Evolutionary conservation across 2,113 vertebrate species (phyloP), one percentile per base, ranked within the genome.

Genomic region (Litocranius walleri): DNA sequence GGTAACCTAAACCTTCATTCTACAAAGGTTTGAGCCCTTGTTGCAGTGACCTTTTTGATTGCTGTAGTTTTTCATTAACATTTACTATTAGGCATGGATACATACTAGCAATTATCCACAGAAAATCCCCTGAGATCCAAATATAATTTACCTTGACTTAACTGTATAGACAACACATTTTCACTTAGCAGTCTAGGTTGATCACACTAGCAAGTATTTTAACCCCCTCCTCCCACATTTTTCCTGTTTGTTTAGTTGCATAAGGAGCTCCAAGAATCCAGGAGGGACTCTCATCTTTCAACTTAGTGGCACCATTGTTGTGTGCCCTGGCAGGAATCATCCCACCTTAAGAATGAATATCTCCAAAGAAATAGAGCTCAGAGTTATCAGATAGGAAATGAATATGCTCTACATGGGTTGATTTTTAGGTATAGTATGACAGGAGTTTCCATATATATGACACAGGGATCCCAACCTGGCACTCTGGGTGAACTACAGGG

Each of bases 181-280:
- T 57, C 29, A 52, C 52, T 95, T 82, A 71, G 54, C 27, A 40
- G 3, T 54, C 57, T 81, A 52, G 16, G 27, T 74, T 15, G 27
- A 15, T 83, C 16, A 14, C 0, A 16, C 17, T 2, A 59, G 19
- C 27, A 30, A 21, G 7, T 33, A 89, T 45, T 61, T 45, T 61
- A 83, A 16, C 0, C 12, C 0, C 7, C 2, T 11, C 9, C 3
- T 14, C 15, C 33, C 15, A 17, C 2, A 16, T 59, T 88, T 64
- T 52, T 15, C 11, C 52, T 74, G 7, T 77, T 80, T 4, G 6
- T 23, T 59, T 84, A 50, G 48, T 36, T 81, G 7, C 21, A 17
- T 29, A 92, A 64, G 17, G 27, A 89, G 4, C 13, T 5, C 23
- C 16, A 67, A 16, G 89, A 10, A 23, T 78, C 59, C 7, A 88